Evolutionary conservation across 2,888 invertebrate genomes (phyloP).

Genomic region (Phania funesta): DNA sequence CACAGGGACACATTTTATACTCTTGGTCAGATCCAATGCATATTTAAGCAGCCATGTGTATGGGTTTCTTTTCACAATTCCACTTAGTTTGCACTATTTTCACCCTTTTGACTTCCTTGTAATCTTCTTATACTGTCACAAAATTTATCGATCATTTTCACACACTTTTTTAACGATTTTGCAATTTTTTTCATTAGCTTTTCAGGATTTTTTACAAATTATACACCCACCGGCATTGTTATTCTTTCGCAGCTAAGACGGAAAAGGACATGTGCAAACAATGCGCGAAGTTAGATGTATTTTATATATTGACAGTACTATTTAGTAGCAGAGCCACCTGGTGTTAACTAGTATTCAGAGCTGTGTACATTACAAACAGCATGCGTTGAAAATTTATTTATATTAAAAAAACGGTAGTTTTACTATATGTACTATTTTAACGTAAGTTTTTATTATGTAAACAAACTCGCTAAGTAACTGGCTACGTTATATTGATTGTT

Average conservation of each 20-base stretch:
- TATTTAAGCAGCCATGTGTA: slow-evolving; percentile 25
- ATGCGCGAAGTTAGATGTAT: slow-evolving; percentile 62
- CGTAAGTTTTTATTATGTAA: too few relatives aligned
- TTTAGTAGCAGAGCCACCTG: slow-evolving; percentile 17
- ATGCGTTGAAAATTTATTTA: too few relatives aligned
- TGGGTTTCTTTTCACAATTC: slow-evolving; percentile 33
- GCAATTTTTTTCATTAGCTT: slow-evolving; percentile 68
- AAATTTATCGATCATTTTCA: neutral
- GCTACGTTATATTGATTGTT: neutral
- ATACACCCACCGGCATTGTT: slow-evolving; percentile 81
- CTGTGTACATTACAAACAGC: neutral
- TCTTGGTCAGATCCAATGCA: neutral
- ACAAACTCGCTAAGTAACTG: too few relatives aligned
- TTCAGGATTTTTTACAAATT: slow-evolving; percentile 71
- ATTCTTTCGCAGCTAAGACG: slow-evolving; percentile 80
- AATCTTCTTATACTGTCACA: neutral
- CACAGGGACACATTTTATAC: neutral
- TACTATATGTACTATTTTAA: too few relatives aligned
- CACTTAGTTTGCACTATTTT: neutral
- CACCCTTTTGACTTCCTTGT: neutral
- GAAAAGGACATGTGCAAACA: slow-evolving; percentile 77
- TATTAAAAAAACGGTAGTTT: too few relatives aligned
- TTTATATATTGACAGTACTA: slow-evolving; percentile 50
- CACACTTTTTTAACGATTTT: slow-evolving; percentile 49
- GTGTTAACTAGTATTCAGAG: neutral